Evolutionary conservation across 2,113 vertebrate genomes (phyloP), one percentile per base, ranked within the genome.

Genomic region (Lagopus leucura): DNA sequence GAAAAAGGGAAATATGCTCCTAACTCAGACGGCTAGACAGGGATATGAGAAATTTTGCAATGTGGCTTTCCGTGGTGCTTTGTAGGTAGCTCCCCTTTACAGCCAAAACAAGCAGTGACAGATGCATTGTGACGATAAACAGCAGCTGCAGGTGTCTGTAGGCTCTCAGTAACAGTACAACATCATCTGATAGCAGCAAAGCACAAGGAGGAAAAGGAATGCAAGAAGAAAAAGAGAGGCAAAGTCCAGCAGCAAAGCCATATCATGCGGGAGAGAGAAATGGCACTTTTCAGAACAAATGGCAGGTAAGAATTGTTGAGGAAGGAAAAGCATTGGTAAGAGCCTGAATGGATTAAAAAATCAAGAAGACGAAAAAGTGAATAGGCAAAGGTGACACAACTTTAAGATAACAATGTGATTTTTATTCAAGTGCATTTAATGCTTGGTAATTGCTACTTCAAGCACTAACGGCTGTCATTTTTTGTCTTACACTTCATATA

Each of bases 181-280:
- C 64, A 69, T 27, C 30, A 52, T 13, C 32, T 42, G 61, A n/a
- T 10, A 28, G 20, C 36, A 54, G 2, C 0, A 0, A 30, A 65
- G 4, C 10, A 5, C 13, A 36, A 43, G 28, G 30, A 80, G 45
- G n/a, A 50, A 38, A 36, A 12, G 13, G 20, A 30, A 25, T 21
- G 11, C 55, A 58, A 40, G 48, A 47, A 57, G 30, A 14, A 16
- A 19, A 11, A 67, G n/a, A 1, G 1, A 22, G 24, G 27, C 8
- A 10, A 77, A 45, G 27, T 57, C 20, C 6, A 43, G 34, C 65
- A 38, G 25, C 17, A 34, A 0, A 43, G 4, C 5, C n/a, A 17
- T 72, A 38, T 55, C 28, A 55, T 1, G 5, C 1, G 30, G 10
- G 47, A 6, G 12, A 34, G 10, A 65, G 4, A 43, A 72, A 69